Percentiles rank a stretch among this genome's conserved stretches.
Conservation (phyloP, 2,888 invertebrate genomes). For the Hypena proboscidalis region DNA sequence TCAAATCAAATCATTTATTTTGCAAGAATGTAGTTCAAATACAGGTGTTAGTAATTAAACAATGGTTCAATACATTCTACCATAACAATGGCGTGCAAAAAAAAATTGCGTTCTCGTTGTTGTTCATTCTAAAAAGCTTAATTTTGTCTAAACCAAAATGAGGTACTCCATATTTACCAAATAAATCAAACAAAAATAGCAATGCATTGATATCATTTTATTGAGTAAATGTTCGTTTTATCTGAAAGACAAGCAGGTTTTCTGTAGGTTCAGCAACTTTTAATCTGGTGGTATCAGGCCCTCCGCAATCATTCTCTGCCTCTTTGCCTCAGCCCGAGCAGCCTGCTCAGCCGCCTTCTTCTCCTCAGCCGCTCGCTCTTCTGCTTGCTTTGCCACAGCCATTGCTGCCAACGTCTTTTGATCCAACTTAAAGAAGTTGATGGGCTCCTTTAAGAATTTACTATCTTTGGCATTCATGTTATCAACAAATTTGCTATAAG, state of each 20-base stretch:
- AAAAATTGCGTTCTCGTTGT: no score
- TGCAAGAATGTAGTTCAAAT: no score
- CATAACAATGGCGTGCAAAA: no score
- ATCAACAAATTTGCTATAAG: conserved; percentile 72
- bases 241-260: not conserved
- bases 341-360: conserved; percentile 64
- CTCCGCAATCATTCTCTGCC: conserved; percentile 69
- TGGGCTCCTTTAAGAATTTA: conserved; percentile 68
- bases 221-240: no score
- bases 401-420: conserved; percentile 75
- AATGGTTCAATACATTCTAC: no score
- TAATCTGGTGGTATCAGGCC: conserved; percentile 58
- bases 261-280: not conserved
- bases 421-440: conserved; percentile 77
- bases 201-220: no score
- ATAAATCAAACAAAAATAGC: no score
- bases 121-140: no score
- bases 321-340: conserved; percentile 68
- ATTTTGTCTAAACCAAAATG: no score
- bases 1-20: no score
- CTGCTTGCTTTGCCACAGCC: conserved; percentile 71
- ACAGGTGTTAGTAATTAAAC: no score
- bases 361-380: conserved; percentile 65
- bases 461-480: conserved; percentile 73
- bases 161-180: no score